Conservation (phyloP, 1,140 invertebrate genomes). For the Leptopilina clavipes region DNA sequence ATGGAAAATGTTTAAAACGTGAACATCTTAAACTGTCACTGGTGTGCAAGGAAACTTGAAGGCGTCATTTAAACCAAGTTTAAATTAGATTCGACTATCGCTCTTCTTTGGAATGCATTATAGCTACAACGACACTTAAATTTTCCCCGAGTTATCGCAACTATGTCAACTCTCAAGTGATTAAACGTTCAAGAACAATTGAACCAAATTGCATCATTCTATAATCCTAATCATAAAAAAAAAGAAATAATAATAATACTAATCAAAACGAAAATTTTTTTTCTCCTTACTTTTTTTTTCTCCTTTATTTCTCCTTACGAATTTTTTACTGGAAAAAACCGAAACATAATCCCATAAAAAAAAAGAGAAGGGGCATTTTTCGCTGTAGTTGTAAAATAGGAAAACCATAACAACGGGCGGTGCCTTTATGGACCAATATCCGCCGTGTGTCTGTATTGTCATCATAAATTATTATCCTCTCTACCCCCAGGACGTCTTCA, state of each 20-base stretch:
- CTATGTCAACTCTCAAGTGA: neutral
- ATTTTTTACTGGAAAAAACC: constrained; percentile 8
- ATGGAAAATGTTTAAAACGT: neutral
- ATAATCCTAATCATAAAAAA: neutral
- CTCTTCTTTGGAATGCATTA: neutral
- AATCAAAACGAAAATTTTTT: neutral
- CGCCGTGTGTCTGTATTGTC: constrained; percentile 8
- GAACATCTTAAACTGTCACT: neutral
- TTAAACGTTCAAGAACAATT: neutral
- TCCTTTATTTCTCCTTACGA: too few species aligned
- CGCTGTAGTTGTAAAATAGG: constrained; percentile 25
- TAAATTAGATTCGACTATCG: constrained; percentile 21
- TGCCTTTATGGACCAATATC: constrained; percentile 28
- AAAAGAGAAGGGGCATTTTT: neutral
- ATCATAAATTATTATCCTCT: constrained; percentile 24
- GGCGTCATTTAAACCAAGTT: constrained; percentile 17
- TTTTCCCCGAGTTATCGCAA: neutral
- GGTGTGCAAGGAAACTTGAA: neutral
- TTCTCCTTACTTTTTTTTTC: too few species aligned
- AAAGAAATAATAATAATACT: neutral
- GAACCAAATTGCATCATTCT: neutral
- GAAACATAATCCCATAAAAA: neutral
- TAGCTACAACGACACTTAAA: constrained; percentile 17
- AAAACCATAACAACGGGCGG: constrained; percentile 22
- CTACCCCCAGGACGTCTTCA: neutral